phyloP scores from a whole-genome alignment of 2,888 invertebrate species.

The Strigamia transsilvanica region DNA sequence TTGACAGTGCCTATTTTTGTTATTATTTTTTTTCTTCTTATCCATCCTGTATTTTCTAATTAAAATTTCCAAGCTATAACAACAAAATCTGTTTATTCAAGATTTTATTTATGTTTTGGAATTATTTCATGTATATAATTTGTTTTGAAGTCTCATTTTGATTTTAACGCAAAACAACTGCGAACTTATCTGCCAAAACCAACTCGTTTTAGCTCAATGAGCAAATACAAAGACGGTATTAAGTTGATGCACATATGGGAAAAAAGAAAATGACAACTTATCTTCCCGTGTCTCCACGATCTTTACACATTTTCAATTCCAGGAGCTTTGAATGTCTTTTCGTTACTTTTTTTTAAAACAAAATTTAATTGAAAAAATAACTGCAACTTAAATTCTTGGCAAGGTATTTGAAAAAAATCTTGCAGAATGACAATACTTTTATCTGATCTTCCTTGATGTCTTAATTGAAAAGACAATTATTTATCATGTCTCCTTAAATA shows the following conservation, averaged over 20 bases:
- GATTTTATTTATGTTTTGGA: neutral
- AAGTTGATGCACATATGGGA: neutral
- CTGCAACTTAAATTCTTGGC: neutral
- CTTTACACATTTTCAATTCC: neutral
- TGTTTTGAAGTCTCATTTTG: slow-evolving; percentile 11
- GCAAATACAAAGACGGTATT: neutral
- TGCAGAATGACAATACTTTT: neutral
- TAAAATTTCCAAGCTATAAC: too few species aligned
- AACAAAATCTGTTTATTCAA: too few species aligned
- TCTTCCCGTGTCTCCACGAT: neutral
- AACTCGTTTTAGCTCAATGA: neutral
- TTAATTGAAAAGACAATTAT: neutral
- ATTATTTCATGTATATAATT: neutral
- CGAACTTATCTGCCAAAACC: neutral
- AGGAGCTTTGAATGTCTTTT: neutral
- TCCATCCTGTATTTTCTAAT: too few species aligned
- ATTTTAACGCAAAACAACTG: neutral
- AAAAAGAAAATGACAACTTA: slow-evolving; percentile 11
- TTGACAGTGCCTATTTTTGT: neutral
- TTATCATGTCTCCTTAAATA: neutral
- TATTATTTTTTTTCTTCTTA: too few species aligned
- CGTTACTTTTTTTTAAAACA: neutral
- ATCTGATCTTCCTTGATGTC: neutral
- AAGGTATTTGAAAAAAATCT: neutral
- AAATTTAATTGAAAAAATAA: neutral